These are phyloP conservation scores for Microhierax caerulescens DNA, from an alignment of 2,797 vertebrate genomes.

Conservation along the genomic window DNA sequence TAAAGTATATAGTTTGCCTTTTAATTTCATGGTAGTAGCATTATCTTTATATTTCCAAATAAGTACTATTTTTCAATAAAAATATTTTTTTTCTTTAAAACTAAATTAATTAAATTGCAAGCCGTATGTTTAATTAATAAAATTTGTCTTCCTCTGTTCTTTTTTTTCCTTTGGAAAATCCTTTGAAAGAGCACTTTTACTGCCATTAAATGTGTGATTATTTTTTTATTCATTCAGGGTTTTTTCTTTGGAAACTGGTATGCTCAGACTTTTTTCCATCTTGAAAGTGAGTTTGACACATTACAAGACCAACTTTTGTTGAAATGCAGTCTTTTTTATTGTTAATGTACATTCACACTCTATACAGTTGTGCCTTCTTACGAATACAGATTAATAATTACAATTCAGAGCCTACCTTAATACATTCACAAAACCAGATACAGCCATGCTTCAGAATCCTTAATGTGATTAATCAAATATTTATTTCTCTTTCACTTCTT, in stretches of 20 bases:
- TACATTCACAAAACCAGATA: background rate
- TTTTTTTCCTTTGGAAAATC: background rate
- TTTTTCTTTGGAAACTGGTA: background rate
- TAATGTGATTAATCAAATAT: background rate
- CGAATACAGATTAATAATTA: background rate
- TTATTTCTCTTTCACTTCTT: background rate
- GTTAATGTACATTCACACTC: background rate
- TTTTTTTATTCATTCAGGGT: background rate
- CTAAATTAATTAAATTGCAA: background rate
- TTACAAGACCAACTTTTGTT: background rate
- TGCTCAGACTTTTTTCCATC: background rate
- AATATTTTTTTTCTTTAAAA: background rate
- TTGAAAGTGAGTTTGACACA: background rate
- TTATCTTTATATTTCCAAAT: background rate
- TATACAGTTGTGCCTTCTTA: background rate
- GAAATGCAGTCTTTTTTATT: slow-evolving; percentile 1
- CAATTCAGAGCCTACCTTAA: background rate
- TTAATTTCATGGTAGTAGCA: background rate
- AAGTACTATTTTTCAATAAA: background rate
- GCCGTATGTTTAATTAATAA: background rate
- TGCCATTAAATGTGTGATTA: background rate
- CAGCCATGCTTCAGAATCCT: background rate
- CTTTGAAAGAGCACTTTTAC: background rate
- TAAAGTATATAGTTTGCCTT: background rate
- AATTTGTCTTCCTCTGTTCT: background rate